Evolutionary conservation across 2,888 invertebrate genomes (phyloP).

Genomic region (Scaptomyza cyrtandrae): DNA sequence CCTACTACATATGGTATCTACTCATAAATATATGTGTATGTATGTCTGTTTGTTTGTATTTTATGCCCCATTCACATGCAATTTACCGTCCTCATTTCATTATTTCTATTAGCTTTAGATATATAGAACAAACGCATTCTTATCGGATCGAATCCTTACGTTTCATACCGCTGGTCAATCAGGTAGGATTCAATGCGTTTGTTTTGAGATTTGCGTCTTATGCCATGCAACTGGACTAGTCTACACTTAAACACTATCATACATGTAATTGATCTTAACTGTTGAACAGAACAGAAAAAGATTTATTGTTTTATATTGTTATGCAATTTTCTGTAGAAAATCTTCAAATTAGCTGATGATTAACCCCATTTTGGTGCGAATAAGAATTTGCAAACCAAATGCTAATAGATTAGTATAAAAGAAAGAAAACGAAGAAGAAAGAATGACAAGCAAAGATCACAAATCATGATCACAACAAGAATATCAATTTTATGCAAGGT

Average conservation of each 20-base stretch:
- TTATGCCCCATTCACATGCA: slow-evolving; percentile 58
- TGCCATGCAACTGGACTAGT: slow-evolving; percentile 9
- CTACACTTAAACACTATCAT: slow-evolving; percentile 10
- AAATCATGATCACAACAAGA: neutral
- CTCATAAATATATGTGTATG: neutral
- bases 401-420: neutral
- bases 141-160: slow-evolving; percentile 54
- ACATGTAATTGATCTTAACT: slow-evolving; percentile 5
- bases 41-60: neutral
- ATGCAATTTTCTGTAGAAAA: neutral
- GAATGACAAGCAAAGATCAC: neutral
- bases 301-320: neutral
- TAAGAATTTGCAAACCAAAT: neutral
- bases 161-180: slow-evolving; percentile 34
- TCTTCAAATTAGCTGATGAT: neutral
- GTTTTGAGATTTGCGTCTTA: slow-evolving; percentile 41
- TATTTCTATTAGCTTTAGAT: slow-evolving; percentile 62
- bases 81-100: slow-evolving; percentile 64
- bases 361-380: slow-evolving; percentile 1
- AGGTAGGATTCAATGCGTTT: slow-evolving; percentile 52
- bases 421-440: neutral
- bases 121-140: slow-evolving; percentile 46
- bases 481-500: neutral
- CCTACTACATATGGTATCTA: slow-evolving; percentile 8
- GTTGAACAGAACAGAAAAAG: neutral